Base-by-base conservation (phyloP, 2,888 invertebrate species). In the Andrena chrysosceles region DNA sequence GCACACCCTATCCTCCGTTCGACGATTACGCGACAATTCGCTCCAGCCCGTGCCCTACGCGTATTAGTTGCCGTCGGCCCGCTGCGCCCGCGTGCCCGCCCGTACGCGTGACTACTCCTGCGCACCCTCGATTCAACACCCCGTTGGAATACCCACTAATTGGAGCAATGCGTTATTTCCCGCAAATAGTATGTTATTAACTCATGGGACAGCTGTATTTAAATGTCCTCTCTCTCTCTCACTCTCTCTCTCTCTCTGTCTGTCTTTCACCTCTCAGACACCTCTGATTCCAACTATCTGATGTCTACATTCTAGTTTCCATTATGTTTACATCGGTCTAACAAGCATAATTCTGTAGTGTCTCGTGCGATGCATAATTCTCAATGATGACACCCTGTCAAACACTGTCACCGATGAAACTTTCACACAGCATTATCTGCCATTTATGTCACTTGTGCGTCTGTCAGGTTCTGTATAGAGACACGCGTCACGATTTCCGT, bases 51-150 rank as follows among this genome's bases (percentile, higher is more conserved):
- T 23, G 13, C 26, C 16, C 54, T 66, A 20, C 29, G 48, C 48
- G 42, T 66, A 63, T 64, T 29, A 66, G 23, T 64, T 62, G 52
- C 7, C 66, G 33, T 70, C 29, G 62, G 48, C 35, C 70, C 7
- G n/a, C 29, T n/a, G 52, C 54, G 29, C 49, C 64, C 81, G 82
- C 81, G 72, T 72, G 54, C 8, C 48, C 62, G 60, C 48, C 66
- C 52, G 54, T 56, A 56, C 71, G 62, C 66, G 67, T 33, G 81
- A 68, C 72, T 70, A 68, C 72, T 70, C 42, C 67, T 42, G 74
- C 62, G 16, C 66, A 63, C 16, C 60, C 23, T 4, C 70, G 66
- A 66, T 62, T 42, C 42, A 26, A n/a, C 35, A 64, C 35, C 59
- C 66, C 66, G 52, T 73, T 59, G 33, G 33, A 52, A 35, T 56